A percentile compares a stretch with the other conserved stretches of the same genome.
phyloP scores from a whole-genome alignment of 2,888 invertebrate genomes.

The Stenichneumon culpator region DNA sequence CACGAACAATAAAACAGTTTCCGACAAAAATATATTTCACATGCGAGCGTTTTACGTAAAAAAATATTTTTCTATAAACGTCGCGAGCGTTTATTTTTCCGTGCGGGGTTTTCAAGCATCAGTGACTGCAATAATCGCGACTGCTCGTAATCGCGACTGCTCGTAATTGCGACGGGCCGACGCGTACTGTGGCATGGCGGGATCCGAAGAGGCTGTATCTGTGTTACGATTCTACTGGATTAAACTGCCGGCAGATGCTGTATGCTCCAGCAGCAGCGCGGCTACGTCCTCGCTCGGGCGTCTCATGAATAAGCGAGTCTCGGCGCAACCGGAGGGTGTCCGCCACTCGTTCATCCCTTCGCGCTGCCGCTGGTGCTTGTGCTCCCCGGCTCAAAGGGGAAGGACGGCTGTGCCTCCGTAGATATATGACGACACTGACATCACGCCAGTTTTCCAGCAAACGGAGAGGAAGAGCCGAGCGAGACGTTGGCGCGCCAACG shows the following conservation, averaged over 20 bases:
- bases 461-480: constrained; percentile 33
- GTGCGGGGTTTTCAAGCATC: no score
- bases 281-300: constrained; percentile 44
- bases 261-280: neutral
- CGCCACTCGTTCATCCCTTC: constrained; percentile 30
- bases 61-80: no score
- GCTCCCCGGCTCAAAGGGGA: neutral
- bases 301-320: constrained; percentile 69
- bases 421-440: constrained; percentile 36
- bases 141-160: no score
- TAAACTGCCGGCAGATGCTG: constrained; percentile 30
- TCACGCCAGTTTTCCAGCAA: constrained; percentile 52
- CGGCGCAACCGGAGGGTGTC: constrained; percentile 54
- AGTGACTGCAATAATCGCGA: no score
- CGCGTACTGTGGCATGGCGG: constrained; percentile 20
- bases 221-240: constrained; percentile 32
- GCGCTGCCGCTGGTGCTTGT: neutral
- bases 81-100: no score
- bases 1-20: no score
- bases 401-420: constrained; percentile 5
- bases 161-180: constrained; percentile 52
- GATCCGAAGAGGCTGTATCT: neutral
- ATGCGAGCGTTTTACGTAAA: no score
- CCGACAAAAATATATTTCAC: no score
- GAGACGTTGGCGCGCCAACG: constrained; percentile 40